Conservation (phyloP, 1,140 invertebrate genomes). For the Lucilia sericata region DNA sequence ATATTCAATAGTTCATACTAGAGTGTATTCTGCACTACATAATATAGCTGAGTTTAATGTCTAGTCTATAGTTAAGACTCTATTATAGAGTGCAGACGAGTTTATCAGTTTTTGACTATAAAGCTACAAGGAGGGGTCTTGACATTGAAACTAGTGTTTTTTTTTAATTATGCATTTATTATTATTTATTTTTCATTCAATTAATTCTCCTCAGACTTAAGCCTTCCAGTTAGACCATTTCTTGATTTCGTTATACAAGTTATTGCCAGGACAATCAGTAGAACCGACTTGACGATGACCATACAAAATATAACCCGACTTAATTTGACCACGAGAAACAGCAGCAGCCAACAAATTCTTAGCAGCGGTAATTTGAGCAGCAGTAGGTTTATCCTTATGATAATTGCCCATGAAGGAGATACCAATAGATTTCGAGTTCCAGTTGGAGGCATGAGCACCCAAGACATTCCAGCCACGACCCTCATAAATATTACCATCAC, state of each 20-base stretch:
- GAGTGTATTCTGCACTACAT: too few relatives aligned
- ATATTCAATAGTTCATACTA: too few relatives aligned
- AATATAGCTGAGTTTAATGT: too few relatives aligned
- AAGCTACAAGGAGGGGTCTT: too few relatives aligned
- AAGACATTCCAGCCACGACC: slow-evolving; percentile 78
- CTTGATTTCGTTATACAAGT: slow-evolving; percentile 74
- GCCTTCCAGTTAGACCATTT: slow-evolving; percentile 74
- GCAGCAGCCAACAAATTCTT: slow-evolving; percentile 74
- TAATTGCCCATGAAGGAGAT: slow-evolving; percentile 75
- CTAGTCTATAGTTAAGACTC: too few relatives aligned
- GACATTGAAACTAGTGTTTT: too few relatives aligned
- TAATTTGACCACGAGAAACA: slow-evolving; percentile 72
- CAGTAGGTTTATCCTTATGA: slow-evolving; percentile 59
- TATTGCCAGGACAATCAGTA: slow-evolving; percentile 79
- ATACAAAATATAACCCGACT: slow-evolving; percentile 73
- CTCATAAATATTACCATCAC: slow-evolving; percentile 73
- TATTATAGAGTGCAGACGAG: too few relatives aligned
- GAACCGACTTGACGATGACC: slow-evolving; percentile 77
- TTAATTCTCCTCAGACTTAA: slow-evolving; percentile 46
- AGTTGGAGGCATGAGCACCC: slow-evolving; percentile 76
- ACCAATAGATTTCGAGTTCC: slow-evolving; percentile 76
- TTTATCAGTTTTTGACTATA: too few relatives aligned
- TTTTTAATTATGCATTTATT: too few relatives aligned
- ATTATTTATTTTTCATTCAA: not conserved
- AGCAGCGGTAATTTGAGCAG: slow-evolving; percentile 67